Evolutionary conservation across 2,888 invertebrate genomes (phyloP), one percentile per base, ranked within the genome.

Genomic region (Prostheceraeus crozeri): DNA sequence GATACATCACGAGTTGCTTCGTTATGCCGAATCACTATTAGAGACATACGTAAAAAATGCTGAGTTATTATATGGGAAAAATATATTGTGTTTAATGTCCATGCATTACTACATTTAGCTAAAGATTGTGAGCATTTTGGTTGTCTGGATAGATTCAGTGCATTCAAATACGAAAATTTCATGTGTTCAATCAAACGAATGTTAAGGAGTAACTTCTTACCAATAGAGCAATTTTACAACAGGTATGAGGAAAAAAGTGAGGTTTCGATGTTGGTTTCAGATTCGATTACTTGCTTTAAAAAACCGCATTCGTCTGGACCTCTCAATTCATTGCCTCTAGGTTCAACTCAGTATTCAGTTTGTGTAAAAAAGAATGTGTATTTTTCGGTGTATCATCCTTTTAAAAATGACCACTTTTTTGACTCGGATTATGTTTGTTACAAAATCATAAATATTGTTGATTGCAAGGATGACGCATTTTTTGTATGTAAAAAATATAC

Each of bases 101-200:
- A 62, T 33, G 35, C 48, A 25, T 25, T 62, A 30, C 8, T 61
- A 4, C 62, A 61, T 27, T 11, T 61, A 19, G 21, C 27, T 33
- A 19, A 28, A 31, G 62, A 63, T 33, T 28, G n/a, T 33, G n/a
- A 53, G 21, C 11, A 31, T 21, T 48, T 25, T 63, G 59, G 58
- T 3, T 4, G 35, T 28, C 46, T 63, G 3, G 62, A 63, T 27
- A 53, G 36, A 3, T 62, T 25, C 27, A 56, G 55, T 57, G 56
- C 62, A 14, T 62, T 57, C 31, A 25, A 35, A 40, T 62, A 57
- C 53, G 62, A 62, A 57, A 62, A 62, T 59, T 36, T 52, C 33
- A 21, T 63, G 23, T 27, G 51, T 10, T 16, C 48, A 19, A 27
- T 62, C n/a, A 62, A 62, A 31, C 40, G 27, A 23, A 56, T 40